Percentiles rank a stretch among this genome's conserved stretches.
phyloP scores from a whole-genome alignment of 2,888 invertebrate species.

The Heliconius ismenius region DNA sequence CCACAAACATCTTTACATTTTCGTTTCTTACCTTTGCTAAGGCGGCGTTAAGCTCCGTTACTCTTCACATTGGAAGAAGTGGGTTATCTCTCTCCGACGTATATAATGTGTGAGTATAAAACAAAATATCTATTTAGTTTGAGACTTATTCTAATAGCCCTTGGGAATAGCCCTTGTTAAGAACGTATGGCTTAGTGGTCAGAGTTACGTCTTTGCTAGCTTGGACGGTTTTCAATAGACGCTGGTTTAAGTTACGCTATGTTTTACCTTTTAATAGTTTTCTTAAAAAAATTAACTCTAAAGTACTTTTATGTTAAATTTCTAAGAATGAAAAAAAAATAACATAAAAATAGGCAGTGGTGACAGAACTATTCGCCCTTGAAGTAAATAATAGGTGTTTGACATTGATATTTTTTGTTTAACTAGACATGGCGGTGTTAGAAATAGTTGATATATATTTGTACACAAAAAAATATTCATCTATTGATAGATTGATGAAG shows the following conservation, averaged over 20 bases:
- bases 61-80: neutral
- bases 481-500: neutral
- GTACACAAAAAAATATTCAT: neutral
- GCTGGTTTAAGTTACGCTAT: too few relatives aligned
- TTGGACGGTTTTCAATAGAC: too few relatives aligned
- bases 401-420: conserved; percentile 5
- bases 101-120: too few relatives aligned
- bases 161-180: too few relatives aligned
- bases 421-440: neutral
- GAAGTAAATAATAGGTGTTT: conserved; percentile 6
- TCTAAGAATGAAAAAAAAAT: neutral
- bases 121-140: too few relatives aligned
- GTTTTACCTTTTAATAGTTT: neutral
- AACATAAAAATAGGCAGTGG: neutral
- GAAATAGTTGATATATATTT: neutral
- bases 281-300: neutral
- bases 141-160: too few relatives aligned
- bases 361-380: neutral
- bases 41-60: neutral
- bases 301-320: neutral
- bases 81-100: too few relatives aligned
- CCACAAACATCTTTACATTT: too few relatives aligned
- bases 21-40: too few relatives aligned
- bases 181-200: too few relatives aligned
- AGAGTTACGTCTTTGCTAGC: too few relatives aligned